A percentile compares a stretch with the other conserved stretches of the same genome.
Evolutionary conservation across 2,113 vertebrate genomes (phyloP).

Genomic region (Pterocles orientalis): DNA sequence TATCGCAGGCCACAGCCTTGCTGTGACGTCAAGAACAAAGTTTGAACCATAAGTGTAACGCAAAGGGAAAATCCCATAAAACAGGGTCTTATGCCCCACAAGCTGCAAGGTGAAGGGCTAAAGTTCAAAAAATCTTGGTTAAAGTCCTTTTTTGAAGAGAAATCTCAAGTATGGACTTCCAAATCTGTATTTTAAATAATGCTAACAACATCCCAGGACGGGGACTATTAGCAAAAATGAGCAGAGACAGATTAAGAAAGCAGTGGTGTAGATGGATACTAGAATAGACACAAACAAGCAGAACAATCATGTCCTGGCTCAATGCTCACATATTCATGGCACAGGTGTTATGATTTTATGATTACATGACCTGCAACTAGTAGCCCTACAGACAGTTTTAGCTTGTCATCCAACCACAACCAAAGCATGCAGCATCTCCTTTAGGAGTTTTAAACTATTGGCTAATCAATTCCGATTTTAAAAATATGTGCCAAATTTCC

Average conservation of each 20-base stretch:
- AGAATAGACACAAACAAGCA: neutral
- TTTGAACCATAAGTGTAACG: neutral
- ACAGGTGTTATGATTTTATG: fast-evolving
- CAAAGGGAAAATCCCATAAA: neutral
- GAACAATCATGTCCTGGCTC: neutral
- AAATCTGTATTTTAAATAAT: neutral
- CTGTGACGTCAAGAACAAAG: neutral
- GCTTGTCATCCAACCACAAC: neutral
- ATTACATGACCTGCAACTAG: neutral
- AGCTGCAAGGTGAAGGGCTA: neutral
- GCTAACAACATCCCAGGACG: neutral
- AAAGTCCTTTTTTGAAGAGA: neutral
- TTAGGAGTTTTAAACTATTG: neutral
- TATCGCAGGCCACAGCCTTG: neutral
- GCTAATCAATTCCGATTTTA: neutral
- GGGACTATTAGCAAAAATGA: neutral
- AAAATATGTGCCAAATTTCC: neutral
- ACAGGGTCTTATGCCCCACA: fast-evolving
- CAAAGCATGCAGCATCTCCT: neutral
- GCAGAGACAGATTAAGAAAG: neutral
- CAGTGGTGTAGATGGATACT: no score
- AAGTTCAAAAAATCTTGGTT: neutral
- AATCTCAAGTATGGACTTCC: neutral
- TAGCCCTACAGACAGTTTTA: neutral
- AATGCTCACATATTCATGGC: fast-evolving